Percentiles rank a stretch among this genome's conserved stretches.
phyloP scores from a whole-genome alignment of 2,797 vertebrate genomes.

The Mormyrus proboscirostris region DNA sequence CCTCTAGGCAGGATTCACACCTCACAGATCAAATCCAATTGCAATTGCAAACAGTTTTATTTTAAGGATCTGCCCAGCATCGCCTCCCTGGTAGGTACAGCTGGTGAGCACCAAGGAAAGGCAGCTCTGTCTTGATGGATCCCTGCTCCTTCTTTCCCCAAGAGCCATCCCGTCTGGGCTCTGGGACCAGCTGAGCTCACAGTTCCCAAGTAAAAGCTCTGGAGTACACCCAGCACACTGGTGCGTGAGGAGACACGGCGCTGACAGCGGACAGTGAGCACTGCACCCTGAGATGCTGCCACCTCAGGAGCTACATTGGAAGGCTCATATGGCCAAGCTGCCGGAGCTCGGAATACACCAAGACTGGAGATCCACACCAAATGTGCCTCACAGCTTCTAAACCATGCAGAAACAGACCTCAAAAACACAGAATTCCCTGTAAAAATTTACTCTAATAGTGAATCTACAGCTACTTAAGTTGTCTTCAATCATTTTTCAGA shows the following conservation, averaged over 20 bases:
- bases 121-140: not conserved
- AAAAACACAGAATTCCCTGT: not conserved
- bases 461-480: not conserved
- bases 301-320: not conserved
- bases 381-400: not conserved
- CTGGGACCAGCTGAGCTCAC: conserved; percentile 12
- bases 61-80: not conserved
- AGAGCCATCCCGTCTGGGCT: not conserved
- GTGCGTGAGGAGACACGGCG: not conserved
- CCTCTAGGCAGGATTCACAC: not conserved
- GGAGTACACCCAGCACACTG: conserved; percentile 3
- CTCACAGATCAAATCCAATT: not conserved
- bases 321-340: not conserved
- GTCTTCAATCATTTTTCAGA: not conserved
- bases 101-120: not conserved
- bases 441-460: not conserved
- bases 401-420: not conserved
- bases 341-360: not conserved
- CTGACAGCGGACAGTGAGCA: not conserved
- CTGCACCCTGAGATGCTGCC: not conserved
- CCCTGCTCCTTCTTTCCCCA: not conserved
- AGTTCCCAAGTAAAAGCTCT: conserved; percentile 14
- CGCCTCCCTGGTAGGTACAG: not conserved
- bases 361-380: not conserved
- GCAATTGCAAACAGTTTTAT: not conserved